Conservation (phyloP, 2,888 invertebrate species). For the Philaethria dido region DNA sequence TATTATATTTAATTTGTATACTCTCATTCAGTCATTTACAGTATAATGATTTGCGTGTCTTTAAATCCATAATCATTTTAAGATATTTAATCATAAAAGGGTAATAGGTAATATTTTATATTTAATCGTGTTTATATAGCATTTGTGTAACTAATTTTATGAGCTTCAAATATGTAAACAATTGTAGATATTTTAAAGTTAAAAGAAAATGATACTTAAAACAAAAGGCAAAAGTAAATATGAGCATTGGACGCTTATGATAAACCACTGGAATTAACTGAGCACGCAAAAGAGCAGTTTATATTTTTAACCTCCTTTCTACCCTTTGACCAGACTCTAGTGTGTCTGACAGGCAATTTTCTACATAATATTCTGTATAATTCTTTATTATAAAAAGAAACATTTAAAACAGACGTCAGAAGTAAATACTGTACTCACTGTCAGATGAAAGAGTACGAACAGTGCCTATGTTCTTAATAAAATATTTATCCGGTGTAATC, state of each 20-base stretch:
- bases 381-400: conserved; percentile 39
- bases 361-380: conserved; percentile 61
- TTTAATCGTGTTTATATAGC: background rate
- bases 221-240: conserved; percentile 18
- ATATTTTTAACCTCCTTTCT: conserved; percentile 54
- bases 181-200: background rate
- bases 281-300: conserved; percentile 44
- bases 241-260: conserved; percentile 31
- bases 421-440: conserved; percentile 11
- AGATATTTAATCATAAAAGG: too few relatives aligned
- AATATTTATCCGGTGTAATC: background rate
- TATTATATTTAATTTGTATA: too few relatives aligned
- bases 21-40: too few relatives aligned
- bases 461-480: background rate
- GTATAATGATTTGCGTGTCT: too few relatives aligned
- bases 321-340: conserved; percentile 65
- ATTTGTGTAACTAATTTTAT: background rate
- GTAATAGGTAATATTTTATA: background rate
- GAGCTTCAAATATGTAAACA: background rate
- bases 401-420: conserved; percentile 18
- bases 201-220: conserved; percentile 17
- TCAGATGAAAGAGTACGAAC: conserved; percentile 15
- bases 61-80: too few relatives aligned
- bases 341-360: conserved; percentile 77
- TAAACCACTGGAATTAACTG: conserved; percentile 39